Conservation (phyloP, 2,113 vertebrate species). For the Apeltes quadracus region DNA sequence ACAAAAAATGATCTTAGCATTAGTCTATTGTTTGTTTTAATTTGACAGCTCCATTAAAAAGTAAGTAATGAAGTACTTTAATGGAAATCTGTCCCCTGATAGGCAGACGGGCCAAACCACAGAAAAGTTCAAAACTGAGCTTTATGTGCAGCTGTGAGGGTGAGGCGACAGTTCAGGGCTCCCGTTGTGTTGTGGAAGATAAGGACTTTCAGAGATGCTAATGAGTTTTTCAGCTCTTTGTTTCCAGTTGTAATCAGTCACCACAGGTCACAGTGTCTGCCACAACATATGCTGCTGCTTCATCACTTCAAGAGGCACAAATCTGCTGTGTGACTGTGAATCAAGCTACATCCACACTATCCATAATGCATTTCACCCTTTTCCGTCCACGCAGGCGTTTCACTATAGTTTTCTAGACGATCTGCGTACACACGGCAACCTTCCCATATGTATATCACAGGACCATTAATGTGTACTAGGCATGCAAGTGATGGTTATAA, state of each 20-base stretch:
- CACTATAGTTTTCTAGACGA: no score
- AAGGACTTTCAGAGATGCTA: slow-evolving; percentile 69
- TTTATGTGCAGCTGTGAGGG: slow-evolving; percentile 36
- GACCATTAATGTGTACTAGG: no score
- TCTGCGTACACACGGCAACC: no score
- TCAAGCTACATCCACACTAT: no score
- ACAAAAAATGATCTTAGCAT: background rate
- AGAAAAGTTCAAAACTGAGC: slow-evolving; percentile 34
- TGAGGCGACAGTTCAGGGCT: slow-evolving; percentile 33
- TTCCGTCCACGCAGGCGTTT: no score
- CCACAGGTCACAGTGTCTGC: slow-evolving; percentile 62
- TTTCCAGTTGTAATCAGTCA: slow-evolving; percentile 64
- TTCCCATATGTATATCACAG: no score
- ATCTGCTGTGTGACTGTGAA: slow-evolving; percentile 24
- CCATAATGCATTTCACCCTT: no score
- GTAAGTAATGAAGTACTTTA: background rate
- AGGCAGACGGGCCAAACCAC: background rate
- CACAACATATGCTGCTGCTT: slow-evolving; percentile 55
- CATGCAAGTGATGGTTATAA: no score
- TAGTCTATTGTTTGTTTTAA: background rate
- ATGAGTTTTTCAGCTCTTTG: slow-evolving; percentile 63
- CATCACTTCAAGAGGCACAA: slow-evolving; percentile 54
- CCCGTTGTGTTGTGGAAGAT: slow-evolving; percentile 46
- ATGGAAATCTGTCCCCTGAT: slow-evolving; percentile 9
- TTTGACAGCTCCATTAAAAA: slow-evolving; percentile 17